Conservation (phyloP, 2,888 invertebrate species). For the Cryptus viduatorius region DNA sequence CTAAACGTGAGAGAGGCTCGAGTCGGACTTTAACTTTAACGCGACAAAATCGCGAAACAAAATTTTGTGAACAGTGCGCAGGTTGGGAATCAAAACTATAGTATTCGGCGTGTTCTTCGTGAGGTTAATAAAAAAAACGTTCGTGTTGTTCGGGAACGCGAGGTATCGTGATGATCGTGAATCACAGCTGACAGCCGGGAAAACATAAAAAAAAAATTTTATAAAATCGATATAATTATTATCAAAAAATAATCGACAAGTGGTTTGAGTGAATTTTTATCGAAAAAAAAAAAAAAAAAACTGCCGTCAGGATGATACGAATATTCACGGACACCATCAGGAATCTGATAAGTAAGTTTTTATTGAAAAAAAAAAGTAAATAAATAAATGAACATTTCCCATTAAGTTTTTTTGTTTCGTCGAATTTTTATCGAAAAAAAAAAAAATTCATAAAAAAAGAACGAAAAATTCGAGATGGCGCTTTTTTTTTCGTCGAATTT, state of each 20-base stretch:
- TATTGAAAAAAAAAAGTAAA: background rate
- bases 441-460: background rate
- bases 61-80: no score
- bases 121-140: background rate
- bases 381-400: background rate
- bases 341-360: constrained; percentile 82
- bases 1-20: no score
- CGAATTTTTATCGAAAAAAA: background rate
- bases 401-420: background rate
- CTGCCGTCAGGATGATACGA: constrained; percentile 79
- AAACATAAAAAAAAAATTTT: background rate
- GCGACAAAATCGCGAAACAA: no score
- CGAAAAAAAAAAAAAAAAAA: background rate
- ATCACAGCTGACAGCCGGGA: constrained; percentile 69
- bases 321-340: constrained; percentile 82
- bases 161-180: constrained; percentile 68
- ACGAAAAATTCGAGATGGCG: background rate
- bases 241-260: background rate
- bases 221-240: background rate
- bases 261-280: constrained; percentile 2
- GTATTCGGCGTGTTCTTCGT: no score
- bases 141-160: constrained; percentile 46
- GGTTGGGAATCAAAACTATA: no score
- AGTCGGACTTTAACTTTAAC: background rate
- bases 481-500: no score